Base-by-base conservation (phyloP, 2,797 vertebrate genomes). In the Danionella dracula region DNA sequence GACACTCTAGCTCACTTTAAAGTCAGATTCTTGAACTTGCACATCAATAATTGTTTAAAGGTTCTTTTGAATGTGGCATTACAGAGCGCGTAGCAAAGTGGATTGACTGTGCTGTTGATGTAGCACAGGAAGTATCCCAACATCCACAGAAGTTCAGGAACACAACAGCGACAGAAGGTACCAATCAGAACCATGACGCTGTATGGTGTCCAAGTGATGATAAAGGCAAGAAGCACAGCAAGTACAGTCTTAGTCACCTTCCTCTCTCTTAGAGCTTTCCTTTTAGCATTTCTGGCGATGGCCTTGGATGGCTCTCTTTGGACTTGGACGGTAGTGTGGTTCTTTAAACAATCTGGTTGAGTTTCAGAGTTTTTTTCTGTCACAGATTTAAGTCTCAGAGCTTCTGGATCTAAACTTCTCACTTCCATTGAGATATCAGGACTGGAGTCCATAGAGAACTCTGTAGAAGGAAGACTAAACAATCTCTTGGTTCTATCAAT, bases 101-200 rank as follows among this genome's bases (percentile, higher is more conserved):
- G 94, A 82, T 97, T 96, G 82, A 96, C 83, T 76, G 92, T 88
- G 79, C 93, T 97, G 88, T 94, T 96, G 82, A 95, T 72, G 0
- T 95, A 98, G 66, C 92, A 93, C 72, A 97, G 89, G 93, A 94
- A 95, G 85, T 92, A 94, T 23, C 94, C 93, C 0, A 90, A 80
- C 40, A 72, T 87, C 94, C 94, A 96, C 72, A 93, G 82, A 0
- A 83, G 78, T 1, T 86, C 77, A 0, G 93, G 92, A 21, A 97
- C 76, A 0, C 91, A 91, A 27, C 78, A 73, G 38, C 85, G 85
- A 5, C 91, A 92, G 83, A 95, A 94, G 66, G 93, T 88, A n/a
- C 90, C 93, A 7, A 93, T 82, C 27, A 95, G 85, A 4, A 94
- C 93, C 93, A 97, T 92, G 66, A 96, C 78, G 0, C 94, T 95